Base-by-base conservation (phyloP, 1,140 invertebrate genomes). In the Ladona fulva region DNA sequence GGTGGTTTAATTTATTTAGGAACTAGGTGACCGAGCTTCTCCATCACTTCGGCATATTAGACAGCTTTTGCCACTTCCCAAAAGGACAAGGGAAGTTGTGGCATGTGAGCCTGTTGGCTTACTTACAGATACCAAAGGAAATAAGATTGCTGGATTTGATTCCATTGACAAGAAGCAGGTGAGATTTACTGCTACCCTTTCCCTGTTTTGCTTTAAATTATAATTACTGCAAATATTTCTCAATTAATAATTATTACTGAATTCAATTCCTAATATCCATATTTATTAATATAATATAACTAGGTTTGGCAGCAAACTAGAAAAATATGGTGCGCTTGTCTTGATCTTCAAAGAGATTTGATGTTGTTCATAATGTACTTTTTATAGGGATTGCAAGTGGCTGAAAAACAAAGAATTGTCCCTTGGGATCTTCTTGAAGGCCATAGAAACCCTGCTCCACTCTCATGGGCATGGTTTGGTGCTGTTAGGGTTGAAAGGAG, bases 341-440 rank as follows among this genome's bases (percentile, higher is more conserved):
- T n/a, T n/a, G n/a, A n/a, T n/a, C n/a, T n/a, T n/a, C n/a, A n/a
- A n/a, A n/a, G n/a, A n/a, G n/a, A n/a, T n/a, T n/a, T n/a, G n/a
- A n/a, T n/a, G n/a, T n/a, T n/a, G n/a, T n/a, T n/a, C n/a, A n/a
- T n/a, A n/a, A 29, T 80, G 66, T 79, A 78, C n/a, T n/a, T n/a
- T 79, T 37, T 79, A 77, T 83, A 94, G 91, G 95, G 95, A 77
- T 86, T 97, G 11, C 92, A 97, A 86, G 94, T 98, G 0, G 92
- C 93, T 75, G 95, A 97, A 83, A 97, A 97, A 82, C 95, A 98
- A 84, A 91, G 94, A 76, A 93, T 98, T 0, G 95, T 92, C 80
- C 92, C 95, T 0, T 99, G 97, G 97, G 97, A 99, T 83, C 88
- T 99, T 37, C 87, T 99, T n/a, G 97, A 99, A 86, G 97, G 97